Evolutionary conservation across 2,797 vertebrate species (phyloP), one percentile per base, ranked within the genome.

Genomic region (Melanotaenia trifasciata): DNA sequence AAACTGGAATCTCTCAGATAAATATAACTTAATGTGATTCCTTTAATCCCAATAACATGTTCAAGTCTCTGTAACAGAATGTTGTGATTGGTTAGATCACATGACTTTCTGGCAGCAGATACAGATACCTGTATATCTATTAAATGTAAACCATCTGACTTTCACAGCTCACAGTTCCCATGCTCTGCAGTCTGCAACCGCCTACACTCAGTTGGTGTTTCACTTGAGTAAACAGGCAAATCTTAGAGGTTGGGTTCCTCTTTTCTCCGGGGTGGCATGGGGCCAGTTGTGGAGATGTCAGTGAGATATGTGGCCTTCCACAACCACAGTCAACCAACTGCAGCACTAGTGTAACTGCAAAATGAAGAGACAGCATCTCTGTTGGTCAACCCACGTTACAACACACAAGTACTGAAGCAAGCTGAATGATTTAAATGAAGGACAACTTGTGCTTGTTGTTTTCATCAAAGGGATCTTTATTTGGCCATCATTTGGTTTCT

Each of bases 201-300:
- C 47, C 20, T 10, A 20, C 18, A 22, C 45, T 47, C 45, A 10
- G 18, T 20, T 50, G 20, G 20, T 47, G 20, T 47, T 8, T 22
- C 47, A 50, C 47, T 50, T 50, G 47, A 50, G 47, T 50, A 50
- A 50, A 50, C 47, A 50, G n/a, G 47, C 47, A 22, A 50, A 50
- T 50, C 47, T 50, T 50, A 22, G 47, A 50, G 47, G 47, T 50
- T 22, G n/a, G 20, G 20, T 50, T 50, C 47, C n/a, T n/a, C 47
- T 50, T 47, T 47, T 47, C 6, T n/a, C 45, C 9, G 45, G 45
- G 16, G 4, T 47, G 18, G 45, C 6, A 47, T 47, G 1, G 45
- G 7, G 45, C 45, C 45, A 7, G 7, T 47, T 20, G 18, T 40
- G 20, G 45, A 47, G 5, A 47, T 47, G 18, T 47, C 18, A 47